Base-by-base conservation (phyloP, 2,113 vertebrate species). In the Ceyx margarethae region DNA sequence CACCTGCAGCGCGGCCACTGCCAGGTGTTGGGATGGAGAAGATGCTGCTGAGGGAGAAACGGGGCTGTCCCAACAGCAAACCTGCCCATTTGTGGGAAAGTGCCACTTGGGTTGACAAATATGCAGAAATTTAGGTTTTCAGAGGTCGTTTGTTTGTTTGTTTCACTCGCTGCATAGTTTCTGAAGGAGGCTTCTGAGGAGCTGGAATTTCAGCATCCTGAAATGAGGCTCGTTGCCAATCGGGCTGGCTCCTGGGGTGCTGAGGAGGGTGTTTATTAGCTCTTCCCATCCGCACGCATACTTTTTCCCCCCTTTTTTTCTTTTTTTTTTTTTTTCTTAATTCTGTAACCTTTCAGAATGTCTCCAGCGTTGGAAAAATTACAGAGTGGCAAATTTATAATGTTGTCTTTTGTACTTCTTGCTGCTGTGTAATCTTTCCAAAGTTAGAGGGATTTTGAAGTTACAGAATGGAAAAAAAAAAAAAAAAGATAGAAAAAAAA, bases 381-480 rank as follows among this genome's bases (percentile, higher is more conserved):
- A 89, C 94, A 79, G 85, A 93, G 73, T 94, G 88, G 85, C 80
- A 81, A 81, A 91, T 57, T 73, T 83, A 85, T 94, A 81, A 94
- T 95, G 83, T 89, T 96, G 91, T 84, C 85, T 90, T 95, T 94
- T 94, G 88, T 95, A 85, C 88, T 93, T 91, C 23, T 62, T 76
- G 87, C 84, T 92, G 62, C 88, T 50, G 77, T 64, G 83, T 94
- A 84, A 95, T 77, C 90, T 84, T 95, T 87, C 92, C 92, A 90
- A 93, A 95, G 61, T 94, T 89, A 90, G 94, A 91, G 91, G 45
- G 26, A 43, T 79, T 92, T 71, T 91, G 87, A 94, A 91, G 87
- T 75, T 84, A 67, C 76, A 81, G 88, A 83, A 91, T 78, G 90
- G 80, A 83, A 45, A 65, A 60, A 28, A 50, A 35, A 13, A 29